phyloP scores from a whole-genome alignment of 2,113 vertebrate genomes.

The Ochotona curzoniae region DNA sequence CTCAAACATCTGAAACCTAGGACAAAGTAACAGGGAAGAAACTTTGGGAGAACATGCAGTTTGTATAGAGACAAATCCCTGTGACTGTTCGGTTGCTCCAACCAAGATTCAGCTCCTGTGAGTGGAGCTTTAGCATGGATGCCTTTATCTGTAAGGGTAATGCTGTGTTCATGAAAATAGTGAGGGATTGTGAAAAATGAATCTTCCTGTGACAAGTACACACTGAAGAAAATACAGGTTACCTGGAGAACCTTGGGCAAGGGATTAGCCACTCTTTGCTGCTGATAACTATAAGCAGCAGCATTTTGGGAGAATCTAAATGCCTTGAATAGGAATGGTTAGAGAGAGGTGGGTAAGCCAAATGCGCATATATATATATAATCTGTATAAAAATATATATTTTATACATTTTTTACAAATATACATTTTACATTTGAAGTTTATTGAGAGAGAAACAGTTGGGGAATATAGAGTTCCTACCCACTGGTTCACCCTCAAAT shows the following conservation, averaged over 20 bases:
- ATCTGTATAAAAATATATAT: no score
- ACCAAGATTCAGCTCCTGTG: constrained; percentile 29
- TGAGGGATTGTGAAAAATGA: constrained; percentile 37
- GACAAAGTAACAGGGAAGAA: constrained; percentile 13
- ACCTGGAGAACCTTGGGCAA: constrained; percentile 43
- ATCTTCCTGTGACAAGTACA: neutral
- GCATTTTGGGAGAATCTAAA: constrained; percentile 16
- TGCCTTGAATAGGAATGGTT: neutral
- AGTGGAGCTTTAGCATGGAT: neutral
- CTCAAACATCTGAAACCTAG: constrained; percentile 60
- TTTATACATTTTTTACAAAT: no score
- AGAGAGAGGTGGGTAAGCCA: neutral
- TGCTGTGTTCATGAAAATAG: constrained; percentile 48
- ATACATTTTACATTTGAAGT: no score
- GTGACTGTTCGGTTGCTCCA: neutral
- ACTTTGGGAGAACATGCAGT: constrained; percentile 46
- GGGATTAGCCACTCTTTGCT: neutral
- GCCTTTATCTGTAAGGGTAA: constrained; percentile 37
- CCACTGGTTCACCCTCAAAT: no score
- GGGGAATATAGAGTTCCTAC: no score
- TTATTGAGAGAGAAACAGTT: no score
- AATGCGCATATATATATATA: no score
- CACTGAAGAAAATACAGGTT: constrained; percentile 49
- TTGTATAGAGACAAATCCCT: constrained; percentile 33
- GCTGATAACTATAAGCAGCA: neutral